Conservation (phyloP, 1,140 invertebrate genomes). For the Drosophila lini region DNA sequence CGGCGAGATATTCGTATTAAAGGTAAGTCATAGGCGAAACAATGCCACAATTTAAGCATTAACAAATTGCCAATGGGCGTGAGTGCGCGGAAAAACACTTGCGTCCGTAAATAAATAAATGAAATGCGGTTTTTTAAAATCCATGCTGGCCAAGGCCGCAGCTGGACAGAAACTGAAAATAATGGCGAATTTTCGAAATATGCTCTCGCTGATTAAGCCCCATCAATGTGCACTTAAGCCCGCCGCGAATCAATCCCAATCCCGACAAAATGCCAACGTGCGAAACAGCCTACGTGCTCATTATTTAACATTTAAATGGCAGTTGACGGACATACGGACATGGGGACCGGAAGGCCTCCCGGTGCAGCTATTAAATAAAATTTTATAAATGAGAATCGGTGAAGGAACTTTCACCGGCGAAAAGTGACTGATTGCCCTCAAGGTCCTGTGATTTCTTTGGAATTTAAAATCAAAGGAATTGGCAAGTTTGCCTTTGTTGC, state of each 20-base stretch:
- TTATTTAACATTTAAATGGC: conserved; percentile 72
- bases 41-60: conserved; percentile 60
- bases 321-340: conserved; percentile 17
- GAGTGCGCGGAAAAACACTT: not conserved
- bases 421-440: conserved; percentile 22
- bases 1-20: conserved; percentile 96
- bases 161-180: conserved; percentile 45
- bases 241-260: conserved; percentile 32
- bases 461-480: not conserved
- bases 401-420: not conserved
- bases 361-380: conserved; percentile 23
- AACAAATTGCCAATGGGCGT: conserved; percentile 61
- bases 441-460: not conserved
- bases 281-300: conserved; percentile 53
- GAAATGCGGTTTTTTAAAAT: conserved; percentile 49
- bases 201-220: conserved; percentile 63
- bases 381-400: conserved; percentile 2
- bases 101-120: conserved; percentile 41
- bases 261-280: conserved; percentile 42
- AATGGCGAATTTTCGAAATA: conserved; percentile 57
- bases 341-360: not conserved
- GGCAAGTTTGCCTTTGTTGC: not conserved
- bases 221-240: conserved; percentile 67
- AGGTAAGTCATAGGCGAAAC: conserved; percentile 87
- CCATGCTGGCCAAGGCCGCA: conserved; percentile 44